Evolutionary conservation across 1,140 invertebrate genomes (phyloP).

Genomic region (Drosophila erecta): DNA sequence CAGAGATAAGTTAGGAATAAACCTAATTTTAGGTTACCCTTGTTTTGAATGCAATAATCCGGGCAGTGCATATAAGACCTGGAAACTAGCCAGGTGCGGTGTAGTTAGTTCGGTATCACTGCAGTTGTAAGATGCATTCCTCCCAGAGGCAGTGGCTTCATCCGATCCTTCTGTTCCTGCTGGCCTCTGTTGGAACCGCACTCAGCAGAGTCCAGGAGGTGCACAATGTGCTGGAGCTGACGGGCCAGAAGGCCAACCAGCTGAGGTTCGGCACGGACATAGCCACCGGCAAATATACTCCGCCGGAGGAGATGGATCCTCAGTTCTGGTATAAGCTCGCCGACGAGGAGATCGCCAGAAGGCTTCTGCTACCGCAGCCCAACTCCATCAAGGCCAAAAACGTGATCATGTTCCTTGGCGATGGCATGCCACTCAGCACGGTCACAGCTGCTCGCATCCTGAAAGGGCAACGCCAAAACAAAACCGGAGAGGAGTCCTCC

Average conservation of each 20-base stretch:
- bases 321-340: constrained; percentile 70
- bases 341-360: constrained; percentile 55
- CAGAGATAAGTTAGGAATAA: constrained; percentile 26
- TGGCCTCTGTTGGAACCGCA: constrained; percentile 10
- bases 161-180: constrained; percentile 3
- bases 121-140: constrained; percentile 23
- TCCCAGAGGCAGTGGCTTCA: background rate
- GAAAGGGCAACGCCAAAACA: constrained; percentile 87
- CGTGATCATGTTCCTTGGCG: constrained; percentile 91
- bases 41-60: constrained; percentile 13
- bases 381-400: constrained; percentile 87
- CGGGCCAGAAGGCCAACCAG: background rate
- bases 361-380: constrained; percentile 22
- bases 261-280: constrained; percentile 33
- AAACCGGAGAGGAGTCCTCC: constrained; percentile 88
- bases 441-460: constrained; percentile 89
- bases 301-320: constrained; percentile 58
- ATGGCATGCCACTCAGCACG: constrained; percentile 91
- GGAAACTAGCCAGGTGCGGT: background rate
- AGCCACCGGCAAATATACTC: constrained; percentile 55
- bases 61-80: constrained; percentile 26
- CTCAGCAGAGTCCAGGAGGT: constrained; percentile 14
- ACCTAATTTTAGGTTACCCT: constrained; percentile 26
- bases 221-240: constrained; percentile 29
- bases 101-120: constrained; percentile 16